Conservation (phyloP, 2,797 vertebrate species). For the Poecile montanus region DNA sequence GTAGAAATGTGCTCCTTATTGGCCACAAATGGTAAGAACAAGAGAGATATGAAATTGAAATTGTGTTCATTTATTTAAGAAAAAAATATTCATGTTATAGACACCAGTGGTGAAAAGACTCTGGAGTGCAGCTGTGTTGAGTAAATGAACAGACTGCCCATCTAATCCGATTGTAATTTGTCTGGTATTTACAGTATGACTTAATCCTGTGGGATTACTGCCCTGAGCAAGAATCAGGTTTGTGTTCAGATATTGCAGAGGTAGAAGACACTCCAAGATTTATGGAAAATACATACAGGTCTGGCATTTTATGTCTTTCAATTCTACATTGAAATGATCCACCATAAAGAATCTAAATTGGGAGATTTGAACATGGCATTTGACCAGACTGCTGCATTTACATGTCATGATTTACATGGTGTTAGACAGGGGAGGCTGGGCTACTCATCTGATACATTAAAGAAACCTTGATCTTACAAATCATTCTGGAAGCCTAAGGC, state of each 20-base stretch:
- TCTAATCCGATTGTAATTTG: conserved; percentile 57
- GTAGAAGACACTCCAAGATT: background rate
- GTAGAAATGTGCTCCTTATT: background rate
- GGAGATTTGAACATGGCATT: background rate
- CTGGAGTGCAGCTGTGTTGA: conserved; percentile 28
- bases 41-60: background rate
- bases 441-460: background rate
- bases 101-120: background rate
- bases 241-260: background rate
- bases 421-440: background rate
- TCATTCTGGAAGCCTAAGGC: background rate
- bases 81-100: background rate
- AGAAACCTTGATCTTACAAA: background rate
- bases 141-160: conserved; percentile 50
- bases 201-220: conserved; percentile 81
- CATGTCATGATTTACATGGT: background rate
- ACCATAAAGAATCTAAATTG: background rate
- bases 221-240: conserved; percentile 34
- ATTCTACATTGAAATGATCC: background rate
- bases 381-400: background rate
- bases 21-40: background rate
- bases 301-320: background rate
- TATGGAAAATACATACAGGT: background rate
- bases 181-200: conserved; percentile 74
- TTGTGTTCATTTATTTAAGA: background rate